Conservation (phyloP, 2,888 invertebrate species). For the Phyllotreta striolata region DNA sequence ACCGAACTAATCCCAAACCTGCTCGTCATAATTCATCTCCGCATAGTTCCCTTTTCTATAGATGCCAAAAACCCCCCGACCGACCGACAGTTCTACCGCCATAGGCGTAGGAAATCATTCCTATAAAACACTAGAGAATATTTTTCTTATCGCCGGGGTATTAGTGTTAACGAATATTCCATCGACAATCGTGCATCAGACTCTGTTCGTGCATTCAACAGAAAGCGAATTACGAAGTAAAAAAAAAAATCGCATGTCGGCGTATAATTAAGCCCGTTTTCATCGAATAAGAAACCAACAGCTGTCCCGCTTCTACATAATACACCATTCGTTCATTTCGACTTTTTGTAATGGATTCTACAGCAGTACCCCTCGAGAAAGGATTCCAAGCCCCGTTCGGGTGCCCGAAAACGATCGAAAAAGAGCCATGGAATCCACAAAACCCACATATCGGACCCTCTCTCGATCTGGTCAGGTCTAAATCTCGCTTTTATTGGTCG, state of each 20-base stretch:
- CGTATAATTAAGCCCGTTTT: too few relatives aligned
- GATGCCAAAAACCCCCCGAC: slow-evolving; percentile 22
- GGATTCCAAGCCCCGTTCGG: not conserved
- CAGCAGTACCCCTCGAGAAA: not conserved
- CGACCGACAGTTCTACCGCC: not conserved
- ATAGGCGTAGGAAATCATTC: slow-evolving; percentile 3
- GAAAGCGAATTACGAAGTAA: not conserved
- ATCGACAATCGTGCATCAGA: not conserved
- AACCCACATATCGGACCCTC: slow-evolving; percentile 37
- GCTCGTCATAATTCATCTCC: slow-evolving; percentile 27
- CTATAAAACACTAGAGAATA: too few relatives aligned
- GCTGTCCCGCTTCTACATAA: too few relatives aligned
- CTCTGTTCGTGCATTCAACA: slow-evolving; percentile 37
- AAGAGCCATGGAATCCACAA: slow-evolving; percentile 40
- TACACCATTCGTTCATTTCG: too few relatives aligned
- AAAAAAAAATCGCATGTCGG: too few relatives aligned
- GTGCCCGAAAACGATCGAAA: slow-evolving; percentile 15
- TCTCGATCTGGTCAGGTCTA: slow-evolving; percentile 25
- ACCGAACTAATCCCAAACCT: slow-evolving; percentile 22
- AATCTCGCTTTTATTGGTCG: slow-evolving; percentile 39
- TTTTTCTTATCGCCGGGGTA: too few relatives aligned
- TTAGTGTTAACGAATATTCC: slow-evolving; percentile 28
- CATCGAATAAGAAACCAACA: too few relatives aligned
- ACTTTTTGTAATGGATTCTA: not conserved
- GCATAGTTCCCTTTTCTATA: slow-evolving; percentile 25